Evolutionary conservation across 2,113 vertebrate genomes (phyloP).

Genomic region (Eubucco bourcierii): DNA sequence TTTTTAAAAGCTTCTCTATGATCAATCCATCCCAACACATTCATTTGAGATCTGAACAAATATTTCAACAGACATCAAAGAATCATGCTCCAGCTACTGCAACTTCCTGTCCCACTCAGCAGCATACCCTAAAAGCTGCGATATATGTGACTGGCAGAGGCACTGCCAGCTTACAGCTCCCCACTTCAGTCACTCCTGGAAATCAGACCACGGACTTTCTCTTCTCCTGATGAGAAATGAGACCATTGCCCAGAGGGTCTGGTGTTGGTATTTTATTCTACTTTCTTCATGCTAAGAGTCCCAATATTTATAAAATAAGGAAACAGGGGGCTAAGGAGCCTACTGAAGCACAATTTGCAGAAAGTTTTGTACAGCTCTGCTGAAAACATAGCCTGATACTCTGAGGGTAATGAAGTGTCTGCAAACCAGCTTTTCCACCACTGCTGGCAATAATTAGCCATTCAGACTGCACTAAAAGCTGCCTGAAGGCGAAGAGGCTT

Average conservation of each 20-base stretch:
- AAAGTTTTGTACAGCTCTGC: not conserved
- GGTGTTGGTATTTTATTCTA: not conserved
- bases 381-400: not conserved
- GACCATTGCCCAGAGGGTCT: not conserved
- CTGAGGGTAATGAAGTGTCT: conserved; percentile 3
- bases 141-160: not conserved
- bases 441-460: conserved; percentile 78
- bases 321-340: not conserved
- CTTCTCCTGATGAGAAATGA: not conserved
- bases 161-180: not conserved
- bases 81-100: not conserved
- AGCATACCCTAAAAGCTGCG: rapidly evolving
- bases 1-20: not conserved
- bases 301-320: not conserved
- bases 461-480: conserved; percentile 77
- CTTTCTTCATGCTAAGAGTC: not conserved
- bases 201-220: not conserved
- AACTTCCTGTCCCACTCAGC: not conserved
- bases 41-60: not conserved
- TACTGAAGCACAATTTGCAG: conserved; percentile 26
- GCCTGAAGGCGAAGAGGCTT: conserved; percentile 67
- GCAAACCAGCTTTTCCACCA: conserved; percentile 68
- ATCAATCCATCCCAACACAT: not conserved
- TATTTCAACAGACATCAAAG: not conserved
- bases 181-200: not conserved